Base-by-base conservation (phyloP, 2,888 invertebrate genomes). In the Girardia tigrina region DNA sequence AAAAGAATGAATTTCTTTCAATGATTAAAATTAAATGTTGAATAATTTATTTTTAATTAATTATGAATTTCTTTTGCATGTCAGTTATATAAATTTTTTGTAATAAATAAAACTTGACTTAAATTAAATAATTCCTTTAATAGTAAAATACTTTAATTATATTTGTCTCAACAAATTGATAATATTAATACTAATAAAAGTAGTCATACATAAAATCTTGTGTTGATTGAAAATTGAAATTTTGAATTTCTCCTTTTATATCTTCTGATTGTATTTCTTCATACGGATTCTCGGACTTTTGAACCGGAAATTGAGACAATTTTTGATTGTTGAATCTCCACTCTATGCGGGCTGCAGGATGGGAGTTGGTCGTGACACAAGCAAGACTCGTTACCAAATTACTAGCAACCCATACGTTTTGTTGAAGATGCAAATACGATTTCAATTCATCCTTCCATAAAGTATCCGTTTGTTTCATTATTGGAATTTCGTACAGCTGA, bases 211-310 rank as follows among this genome's bases (percentile, higher is more conserved):
- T 56, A 16, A 12, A 56, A n/a, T 56, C 56, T 8, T 56, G 4
- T 2, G 23, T 2, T 6, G 56, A 56, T 16, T 56, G 56, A 4
- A 16, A 8, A 8, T 56, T n/a, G 6, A 56, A 4, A 56, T 56
- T 56, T 56, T 56, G 56, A 56, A 56, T 56, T 56, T 56, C 56
- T 56, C 56, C 56, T 56, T 56, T 56, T 6, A 56, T 56, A 16
- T 56, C 56, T 8, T 56, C n/a, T n/a, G 56, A 56, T n/a, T 56
- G 56, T 8, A 56, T 56, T 56, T 56, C 56, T 56, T 56, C 56
- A 16, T 56, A 56, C 23, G n/a, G 56, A 56, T n/a, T 56, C 23
- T 56, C 56, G 23, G 4, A 20, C 23, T 23, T 56, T 6, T 20
- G 4, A 12, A n/a, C 2, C 2, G 4, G 4, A 6, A 2, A 23